These are phyloP conservation scores for Tetrapedia diversipes DNA, from an alignment of 2,888 invertebrate species.

Conservation along the genomic window DNA sequence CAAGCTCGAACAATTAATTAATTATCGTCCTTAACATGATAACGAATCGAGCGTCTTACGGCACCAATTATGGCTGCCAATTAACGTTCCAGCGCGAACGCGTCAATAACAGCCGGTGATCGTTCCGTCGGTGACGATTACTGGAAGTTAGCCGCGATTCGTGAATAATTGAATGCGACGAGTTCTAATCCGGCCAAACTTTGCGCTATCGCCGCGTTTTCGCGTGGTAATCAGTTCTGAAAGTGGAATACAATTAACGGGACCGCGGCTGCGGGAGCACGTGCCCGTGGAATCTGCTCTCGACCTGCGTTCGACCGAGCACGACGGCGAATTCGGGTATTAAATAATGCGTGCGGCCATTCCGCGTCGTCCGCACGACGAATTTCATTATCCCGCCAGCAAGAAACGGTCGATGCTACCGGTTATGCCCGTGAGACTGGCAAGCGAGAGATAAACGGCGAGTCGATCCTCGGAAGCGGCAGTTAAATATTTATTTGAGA, in stretches of 20 bases:
- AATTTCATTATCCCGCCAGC: slow-evolving; percentile 30
- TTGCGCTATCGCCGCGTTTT: slow-evolving; percentile 41
- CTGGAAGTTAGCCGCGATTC: slow-evolving; percentile 57
- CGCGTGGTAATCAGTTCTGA: slow-evolving; percentile 38
- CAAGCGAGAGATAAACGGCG: slow-evolving; percentile 3
- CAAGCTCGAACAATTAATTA: slow-evolving; percentile 8
- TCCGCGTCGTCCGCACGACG: slow-evolving; percentile 25
- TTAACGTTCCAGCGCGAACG: slow-evolving; percentile 25
- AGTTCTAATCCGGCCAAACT: slow-evolving; percentile 54
- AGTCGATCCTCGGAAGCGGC: too few species aligned
- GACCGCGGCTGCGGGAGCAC: slow-evolving; percentile 31
- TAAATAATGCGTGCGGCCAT: slow-evolving; percentile 40
- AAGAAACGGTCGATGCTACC: slow-evolving; percentile 6
- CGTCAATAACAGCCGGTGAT: slow-evolving; percentile 41
- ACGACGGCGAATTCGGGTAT: slow-evolving; percentile 32
- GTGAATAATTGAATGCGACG: slow-evolving; percentile 62
- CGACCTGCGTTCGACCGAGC: slow-evolving; percentile 9
- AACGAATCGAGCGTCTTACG: slow-evolving; percentile 42
- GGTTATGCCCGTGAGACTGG: not conserved
- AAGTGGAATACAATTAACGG: slow-evolving; percentile 53
- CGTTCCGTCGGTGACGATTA: slow-evolving; percentile 55
- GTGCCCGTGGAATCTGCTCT: slow-evolving; percentile 7
- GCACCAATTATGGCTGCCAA: slow-evolving; percentile 19
- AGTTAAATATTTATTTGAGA: too few species aligned
- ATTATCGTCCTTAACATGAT: slow-evolving; percentile 5